Base-by-base conservation (phyloP, 2,888 invertebrate genomes). In the Tetragonisca angustula region DNA sequence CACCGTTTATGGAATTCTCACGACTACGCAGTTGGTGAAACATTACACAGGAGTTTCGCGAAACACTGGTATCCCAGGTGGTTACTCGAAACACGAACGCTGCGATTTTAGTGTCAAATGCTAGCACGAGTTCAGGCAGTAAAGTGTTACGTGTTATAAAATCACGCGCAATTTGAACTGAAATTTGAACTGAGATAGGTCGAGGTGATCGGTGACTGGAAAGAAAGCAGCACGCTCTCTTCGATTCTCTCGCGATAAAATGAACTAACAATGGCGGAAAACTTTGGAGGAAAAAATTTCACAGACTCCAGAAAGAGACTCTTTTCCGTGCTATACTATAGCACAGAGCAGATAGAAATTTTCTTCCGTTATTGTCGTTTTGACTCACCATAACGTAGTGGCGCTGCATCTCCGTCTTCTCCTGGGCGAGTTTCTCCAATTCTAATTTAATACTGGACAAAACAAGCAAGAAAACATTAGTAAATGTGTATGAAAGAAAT, bases 331-430 rank as follows among this genome's bases (percentile, higher is more conserved):
- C 43, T 43, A 1, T 9, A 9, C 9, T 9, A 9, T 36, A 36
- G 36, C 36, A 36, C 36, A 9, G 36, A 36, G 36, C 9, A 36
- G 17, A 49, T 17, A 21, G 17, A 32, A 68, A 17, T 24, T 52
- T 72, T 24, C n/a, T 43, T 43, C 9, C 43, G 43, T 9, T 9
- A 43, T 32, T 72, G 49, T 50, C 65, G 87, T 69, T 32, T 9
- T 79, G 79, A 96, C 97, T 96, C 95, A 97, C 97, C 97, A 98
- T 97, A 87, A 97, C 97, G 95, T 97, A 98, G 95, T 97, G 97
- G 94, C 98, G 95, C 95, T 98, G 97, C 97, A 98, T 97, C 95
- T 97, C 97, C 87, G 97, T 97, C 95, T 98, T 98, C 95, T 98
- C 98, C 94, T 97, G 97, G 90, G 97, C 97, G 94, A 98, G 95